These are phyloP conservation scores for Dendroctonus valens DNA, from an alignment of 1,140 invertebrate species.

Conservation along the genomic window DNA sequence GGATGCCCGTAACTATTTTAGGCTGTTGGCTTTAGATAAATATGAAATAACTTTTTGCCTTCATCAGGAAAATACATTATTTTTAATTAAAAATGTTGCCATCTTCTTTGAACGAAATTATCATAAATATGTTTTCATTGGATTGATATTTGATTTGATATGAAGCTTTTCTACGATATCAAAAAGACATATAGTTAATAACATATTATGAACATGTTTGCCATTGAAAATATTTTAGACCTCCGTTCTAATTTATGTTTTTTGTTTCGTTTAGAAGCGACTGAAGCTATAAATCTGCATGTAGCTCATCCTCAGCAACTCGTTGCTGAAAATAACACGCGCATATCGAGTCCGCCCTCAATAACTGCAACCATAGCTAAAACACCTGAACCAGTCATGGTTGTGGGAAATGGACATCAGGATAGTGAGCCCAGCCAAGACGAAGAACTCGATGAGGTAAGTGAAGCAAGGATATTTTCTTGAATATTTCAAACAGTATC, in stretches of 20 bases:
- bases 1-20: too few species aligned
- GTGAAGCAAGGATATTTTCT: constrained; percentile 23
- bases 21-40: too few species aligned
- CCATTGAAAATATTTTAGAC: too few species aligned
- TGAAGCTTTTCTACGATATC: neutral
- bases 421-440: constrained; percentile 53
- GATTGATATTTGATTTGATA: too few species aligned
- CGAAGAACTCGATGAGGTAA: constrained; percentile 57
- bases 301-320: constrained; percentile 17
- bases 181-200: too few species aligned
- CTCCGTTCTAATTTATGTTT: too few species aligned
- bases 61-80: too few species aligned
- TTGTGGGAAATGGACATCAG: constrained; percentile 43
- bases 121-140: neutral
- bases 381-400: neutral
- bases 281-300: constrained; percentile 48
- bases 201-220: too few species aligned
- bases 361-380: neutral
- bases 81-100: too few species aligned
- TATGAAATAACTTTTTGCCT: too few species aligned
- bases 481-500: too few species aligned
- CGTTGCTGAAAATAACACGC: neutral
- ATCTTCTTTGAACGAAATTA: neutral
- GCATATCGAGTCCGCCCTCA: neutral
- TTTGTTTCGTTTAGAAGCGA: constrained; percentile 15